Percentiles rank a stretch among this genome's conserved stretches.
These are phyloP conservation scores for Myopa tessellatipennis DNA, from an alignment of 2,888 invertebrate genomes.

Conservation along the genomic window DNA sequence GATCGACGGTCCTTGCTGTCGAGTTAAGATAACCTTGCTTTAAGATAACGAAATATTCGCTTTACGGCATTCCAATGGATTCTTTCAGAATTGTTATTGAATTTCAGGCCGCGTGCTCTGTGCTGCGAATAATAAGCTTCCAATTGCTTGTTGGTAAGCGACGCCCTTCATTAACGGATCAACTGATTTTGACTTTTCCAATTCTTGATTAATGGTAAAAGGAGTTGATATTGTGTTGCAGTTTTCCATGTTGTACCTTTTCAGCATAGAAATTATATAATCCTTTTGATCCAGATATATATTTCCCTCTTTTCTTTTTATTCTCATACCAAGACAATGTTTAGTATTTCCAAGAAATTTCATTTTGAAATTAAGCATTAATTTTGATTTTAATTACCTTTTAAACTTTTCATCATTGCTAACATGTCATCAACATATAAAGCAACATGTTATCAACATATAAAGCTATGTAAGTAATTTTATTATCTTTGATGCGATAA, in stretches of 20 bases:
- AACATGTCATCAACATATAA: constrained; percentile 38
- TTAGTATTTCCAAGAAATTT: constrained; percentile 42
- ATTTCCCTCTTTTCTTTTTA: constrained; percentile 14
- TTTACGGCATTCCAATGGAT: too few species aligned
- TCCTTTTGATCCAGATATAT: too few species aligned
- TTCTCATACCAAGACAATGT: constrained; percentile 39
- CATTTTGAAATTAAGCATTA: constrained; percentile 34
- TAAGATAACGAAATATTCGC: too few species aligned
- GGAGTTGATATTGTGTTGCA: too few species aligned
- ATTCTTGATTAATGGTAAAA: too few species aligned
- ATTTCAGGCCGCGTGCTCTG: constrained; percentile 39
- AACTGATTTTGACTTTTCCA: too few species aligned
- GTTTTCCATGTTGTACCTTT: too few species aligned
- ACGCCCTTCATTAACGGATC: neutral
- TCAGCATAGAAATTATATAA: too few species aligned
- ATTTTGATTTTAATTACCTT: constrained; percentile 8
- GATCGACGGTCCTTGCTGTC: constrained; percentile 34
- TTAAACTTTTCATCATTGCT: neutral
- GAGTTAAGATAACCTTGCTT: neutral
- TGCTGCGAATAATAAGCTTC: constrained; percentile 42
- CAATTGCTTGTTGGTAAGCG: constrained; percentile 42
- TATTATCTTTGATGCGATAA: constrained; percentile 14
- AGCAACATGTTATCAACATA: constrained; percentile 39
- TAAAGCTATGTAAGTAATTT: constrained; percentile 12
- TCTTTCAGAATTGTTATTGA: too few species aligned